Evolutionary conservation across 2,113 vertebrate species (phyloP).

Genomic region (Corythornis cristatus): DNA sequence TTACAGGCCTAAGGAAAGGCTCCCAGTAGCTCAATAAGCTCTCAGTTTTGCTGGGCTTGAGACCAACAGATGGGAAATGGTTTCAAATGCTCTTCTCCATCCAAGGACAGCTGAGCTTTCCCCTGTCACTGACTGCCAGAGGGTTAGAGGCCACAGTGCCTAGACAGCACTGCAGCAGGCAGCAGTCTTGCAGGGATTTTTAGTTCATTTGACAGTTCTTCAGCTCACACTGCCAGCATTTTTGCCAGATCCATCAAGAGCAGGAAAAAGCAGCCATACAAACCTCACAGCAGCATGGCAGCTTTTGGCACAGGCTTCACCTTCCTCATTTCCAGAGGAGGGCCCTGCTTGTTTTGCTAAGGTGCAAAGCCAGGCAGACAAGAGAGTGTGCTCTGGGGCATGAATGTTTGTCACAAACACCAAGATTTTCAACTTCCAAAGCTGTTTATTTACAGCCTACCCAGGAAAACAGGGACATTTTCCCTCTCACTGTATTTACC

Average conservation of each 20-base stretch:
- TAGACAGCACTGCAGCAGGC: background rate
- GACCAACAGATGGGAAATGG: background rate
- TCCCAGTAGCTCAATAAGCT: background rate
- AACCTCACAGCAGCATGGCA: background rate
- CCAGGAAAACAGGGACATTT: background rate
- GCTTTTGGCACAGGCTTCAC: background rate
- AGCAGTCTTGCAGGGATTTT: background rate
- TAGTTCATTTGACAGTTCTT: background rate
- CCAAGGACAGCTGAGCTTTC: background rate
- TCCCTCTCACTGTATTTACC: background rate
- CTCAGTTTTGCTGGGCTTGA: background rate
- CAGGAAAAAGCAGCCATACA: background rate
- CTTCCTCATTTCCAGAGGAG: background rate
- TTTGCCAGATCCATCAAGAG: background rate
- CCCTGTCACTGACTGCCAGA: background rate
- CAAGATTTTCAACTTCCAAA: background rate
- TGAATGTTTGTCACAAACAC: background rate
- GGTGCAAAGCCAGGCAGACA: background rate
- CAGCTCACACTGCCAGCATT: background rate
- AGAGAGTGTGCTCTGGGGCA: background rate
- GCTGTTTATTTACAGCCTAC: background rate
- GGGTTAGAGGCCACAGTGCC: background rate
- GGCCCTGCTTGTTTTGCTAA: background rate
- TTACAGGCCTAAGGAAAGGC: background rate
- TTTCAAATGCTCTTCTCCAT: background rate